A percentile compares a stretch with the other conserved stretches of the same genome.
Evolutionary conservation across 2,797 vertebrate species (phyloP).

Genomic region (Chelonia mydas): DNA sequence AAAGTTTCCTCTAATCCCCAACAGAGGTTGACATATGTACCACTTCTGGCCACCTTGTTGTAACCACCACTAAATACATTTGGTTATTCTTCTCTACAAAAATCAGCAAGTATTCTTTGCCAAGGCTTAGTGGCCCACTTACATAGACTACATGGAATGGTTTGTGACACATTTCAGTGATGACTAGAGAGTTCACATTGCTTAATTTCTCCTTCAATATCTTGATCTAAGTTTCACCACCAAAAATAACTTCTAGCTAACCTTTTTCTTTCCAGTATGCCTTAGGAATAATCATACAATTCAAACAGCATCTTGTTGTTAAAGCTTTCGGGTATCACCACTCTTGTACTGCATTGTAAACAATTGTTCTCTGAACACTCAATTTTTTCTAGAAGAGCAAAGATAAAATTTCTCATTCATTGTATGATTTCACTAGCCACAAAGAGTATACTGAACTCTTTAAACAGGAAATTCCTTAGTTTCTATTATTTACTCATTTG

Average conservation of each 20-base stretch:
- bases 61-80: fast-evolving
- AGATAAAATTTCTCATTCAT: conserved; percentile 37
- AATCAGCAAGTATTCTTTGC: not conserved
- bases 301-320: not conserved
- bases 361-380: not conserved
- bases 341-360: not conserved
- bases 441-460: conserved; percentile 21
- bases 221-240: not conserved
- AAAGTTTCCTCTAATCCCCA: not conserved
- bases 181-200: not conserved
- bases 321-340: not conserved
- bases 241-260: not conserved
- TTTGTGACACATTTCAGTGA: not conserved
- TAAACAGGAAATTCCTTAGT: not conserved
- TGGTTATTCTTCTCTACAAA: not conserved
- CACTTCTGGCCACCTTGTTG: fast-evolving
- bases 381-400: conserved; percentile 52
- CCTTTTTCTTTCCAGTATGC: not conserved
- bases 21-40: not conserved
- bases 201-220: not conserved
- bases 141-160: not conserved
- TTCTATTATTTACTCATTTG: conserved; percentile 60
- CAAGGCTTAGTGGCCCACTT: not conserved
- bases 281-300: not conserved
- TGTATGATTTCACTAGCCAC: conserved; percentile 58